Base-by-base conservation (phyloP, 2,797 vertebrate species). In the Galagoides demidoff region DNA sequence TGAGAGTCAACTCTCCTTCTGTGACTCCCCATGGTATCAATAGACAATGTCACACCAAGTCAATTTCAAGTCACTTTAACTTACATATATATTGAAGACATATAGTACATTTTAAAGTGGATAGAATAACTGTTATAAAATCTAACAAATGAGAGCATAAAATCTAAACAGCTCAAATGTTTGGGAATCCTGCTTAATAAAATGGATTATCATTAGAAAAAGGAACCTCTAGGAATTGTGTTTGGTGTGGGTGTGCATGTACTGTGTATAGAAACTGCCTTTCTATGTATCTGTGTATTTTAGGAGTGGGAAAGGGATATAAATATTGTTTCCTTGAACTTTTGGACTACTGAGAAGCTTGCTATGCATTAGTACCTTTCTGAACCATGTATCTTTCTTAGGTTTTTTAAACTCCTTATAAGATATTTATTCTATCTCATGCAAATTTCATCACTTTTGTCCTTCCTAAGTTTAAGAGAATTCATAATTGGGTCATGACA, bases 51-150 rank as follows among this genome's bases (percentile, higher is more conserved):
- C 85, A 94, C 43, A 70, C 73, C 61, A 87, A 96, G 79, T 95
- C 92, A 61, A 57, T 63, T 96, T 97, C 89, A 95, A 96, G 37
- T 78, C 23, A 96, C 22, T 88, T 74, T 90, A 93, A 96, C 96
- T 89, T 93, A 86, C 45, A 85, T 83, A 93, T 92, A 96, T 92
- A 97, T 59, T 83, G 71, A 85, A 96, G 95, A 96, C 90, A 95
- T 96, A 96, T 43, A 84, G 49, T 97, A 86, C 96, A 95, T 92
- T 96, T 91, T 73, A 31, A 93, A 93, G 81, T 95, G 52, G 79
- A 74, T 34, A 71, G 78, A 64, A 31, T 59, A 61, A 90, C 23
- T 64, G 82, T 59, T 31, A 90, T 55, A 90, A 92, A 90, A 59
- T 37, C 20, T 89, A 90, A 93, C 64, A 88, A 73, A 61, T 34